Conservation (phyloP, 2,888 invertebrate genomes). For the Caenorhabditis plicata region DNA sequence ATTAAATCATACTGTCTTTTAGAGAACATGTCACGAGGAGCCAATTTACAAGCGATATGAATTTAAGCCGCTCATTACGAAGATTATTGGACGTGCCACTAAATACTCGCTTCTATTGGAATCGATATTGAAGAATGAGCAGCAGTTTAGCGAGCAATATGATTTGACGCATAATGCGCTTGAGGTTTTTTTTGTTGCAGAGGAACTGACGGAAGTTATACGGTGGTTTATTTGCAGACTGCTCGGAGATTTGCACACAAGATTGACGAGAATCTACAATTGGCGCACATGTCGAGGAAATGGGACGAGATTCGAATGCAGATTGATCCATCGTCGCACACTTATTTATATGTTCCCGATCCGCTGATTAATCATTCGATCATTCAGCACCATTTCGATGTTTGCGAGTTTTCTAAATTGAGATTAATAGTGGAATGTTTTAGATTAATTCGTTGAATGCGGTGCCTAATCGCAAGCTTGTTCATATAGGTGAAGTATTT, state of each 20-base stretch:
- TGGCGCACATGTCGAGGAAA: constrained; percentile 39
- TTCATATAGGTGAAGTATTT: constrained; percentile 22
- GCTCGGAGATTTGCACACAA: constrained; percentile 40
- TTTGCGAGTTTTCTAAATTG: neutral
- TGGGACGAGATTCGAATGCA: constrained; percentile 42
- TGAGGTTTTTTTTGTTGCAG: no score
- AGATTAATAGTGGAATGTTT: neutral
- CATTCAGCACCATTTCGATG: constrained; percentile 23
- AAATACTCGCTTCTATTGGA: constrained; percentile 48
- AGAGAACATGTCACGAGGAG: constrained; percentile 21
- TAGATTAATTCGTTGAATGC: constrained; percentile 20
- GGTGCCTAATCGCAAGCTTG: constrained; percentile 12
- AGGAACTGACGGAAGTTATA: no score
- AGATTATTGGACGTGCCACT: constrained; percentile 45
- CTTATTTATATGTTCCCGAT: constrained; percentile 30
- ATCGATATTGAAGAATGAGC: constrained; percentile 41
- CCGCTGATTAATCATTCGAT: constrained; percentile 14
- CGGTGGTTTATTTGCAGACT: no score
- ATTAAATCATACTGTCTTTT: neutral
- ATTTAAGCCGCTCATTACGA: constrained; percentile 45
- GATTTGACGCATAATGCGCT: constrained; percentile 31
- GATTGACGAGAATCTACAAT: constrained; percentile 42
- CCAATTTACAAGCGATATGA: constrained; percentile 39
- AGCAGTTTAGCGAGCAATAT: constrained; percentile 23
- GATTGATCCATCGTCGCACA: constrained; percentile 30